Evolutionary conservation across 2,113 vertebrate species (phyloP).

Genomic region (Polypterus bichir): DNA sequence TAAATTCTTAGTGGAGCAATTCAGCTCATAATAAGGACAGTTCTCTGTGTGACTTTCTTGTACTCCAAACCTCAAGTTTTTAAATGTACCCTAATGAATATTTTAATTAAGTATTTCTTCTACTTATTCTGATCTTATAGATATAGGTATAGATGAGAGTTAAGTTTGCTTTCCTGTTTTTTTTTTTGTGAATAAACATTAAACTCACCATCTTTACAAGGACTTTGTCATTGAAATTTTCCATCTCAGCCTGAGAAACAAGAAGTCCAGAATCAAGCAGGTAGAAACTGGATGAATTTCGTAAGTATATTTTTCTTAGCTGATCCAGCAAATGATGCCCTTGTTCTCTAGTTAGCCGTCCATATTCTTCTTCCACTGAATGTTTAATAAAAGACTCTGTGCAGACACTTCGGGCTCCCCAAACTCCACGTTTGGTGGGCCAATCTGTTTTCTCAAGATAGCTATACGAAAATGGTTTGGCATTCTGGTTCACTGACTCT

Average conservation of each 20-base stretch:
- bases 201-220: conserved; percentile 1
- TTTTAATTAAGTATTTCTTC: too few relatives aligned
- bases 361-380: neutral
- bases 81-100: too few relatives aligned
- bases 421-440: neutral
- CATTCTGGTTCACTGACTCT: too few relatives aligned
- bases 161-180: too few relatives aligned
- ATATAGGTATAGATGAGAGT: too few relatives aligned
- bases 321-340: neutral
- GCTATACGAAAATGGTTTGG: too few relatives aligned
- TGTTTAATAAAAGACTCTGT: neutral
- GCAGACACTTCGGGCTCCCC: neutral
- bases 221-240: neutral
- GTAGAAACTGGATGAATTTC: neutral
- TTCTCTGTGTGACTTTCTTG: too few relatives aligned
- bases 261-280: conserved; percentile 3
- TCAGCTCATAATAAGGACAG: too few relatives aligned
- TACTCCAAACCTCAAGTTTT: too few relatives aligned
- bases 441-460: neutral
- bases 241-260: neutral
- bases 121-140: too few relatives aligned
- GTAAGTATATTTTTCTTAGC: neutral
- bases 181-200: neutral
- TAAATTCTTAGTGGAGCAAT: too few relatives aligned
- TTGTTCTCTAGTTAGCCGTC: neutral